Evolutionary conservation across 2,888 invertebrate genomes (phyloP).

Genomic region (Lochmaea capreae): DNA sequence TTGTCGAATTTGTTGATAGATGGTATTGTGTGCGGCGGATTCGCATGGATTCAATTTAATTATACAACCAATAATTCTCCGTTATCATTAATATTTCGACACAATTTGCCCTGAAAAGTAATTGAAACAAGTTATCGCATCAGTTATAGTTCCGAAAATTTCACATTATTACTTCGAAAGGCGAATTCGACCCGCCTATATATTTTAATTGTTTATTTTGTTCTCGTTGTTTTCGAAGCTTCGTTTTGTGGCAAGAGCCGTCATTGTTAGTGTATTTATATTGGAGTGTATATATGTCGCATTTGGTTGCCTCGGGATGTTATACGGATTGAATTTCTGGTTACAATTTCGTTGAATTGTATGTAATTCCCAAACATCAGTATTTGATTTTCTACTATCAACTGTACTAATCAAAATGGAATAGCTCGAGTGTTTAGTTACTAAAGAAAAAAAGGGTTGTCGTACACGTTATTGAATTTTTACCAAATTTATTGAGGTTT

Average conservation of each 20-base stretch:
- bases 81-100: neutral
- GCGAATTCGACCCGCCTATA: neutral
- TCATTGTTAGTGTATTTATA: neutral
- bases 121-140: neutral
- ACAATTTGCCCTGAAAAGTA: neutral
- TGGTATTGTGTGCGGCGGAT: neutral
- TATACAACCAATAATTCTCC: neutral
- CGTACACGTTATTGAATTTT: too few species aligned
- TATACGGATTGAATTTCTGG: neutral
- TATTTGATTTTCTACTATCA: neutral
- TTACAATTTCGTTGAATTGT: neutral
- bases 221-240: neutral
- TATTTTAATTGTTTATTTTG: neutral
- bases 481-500: too few species aligned
- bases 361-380: neutral
- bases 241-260: neutral
- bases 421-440: neutral
- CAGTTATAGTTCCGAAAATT: neutral
- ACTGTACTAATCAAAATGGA: neutral
- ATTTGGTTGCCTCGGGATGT: constrained; percentile 1
- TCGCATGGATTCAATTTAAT: neutral
- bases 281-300: neutral
- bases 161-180: neutral
- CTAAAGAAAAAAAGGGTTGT: too few species aligned
- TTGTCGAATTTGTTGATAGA: neutral